phyloP scores from a whole-genome alignment of 1,140 invertebrate genomes.

The Aricia agestis region DNA sequence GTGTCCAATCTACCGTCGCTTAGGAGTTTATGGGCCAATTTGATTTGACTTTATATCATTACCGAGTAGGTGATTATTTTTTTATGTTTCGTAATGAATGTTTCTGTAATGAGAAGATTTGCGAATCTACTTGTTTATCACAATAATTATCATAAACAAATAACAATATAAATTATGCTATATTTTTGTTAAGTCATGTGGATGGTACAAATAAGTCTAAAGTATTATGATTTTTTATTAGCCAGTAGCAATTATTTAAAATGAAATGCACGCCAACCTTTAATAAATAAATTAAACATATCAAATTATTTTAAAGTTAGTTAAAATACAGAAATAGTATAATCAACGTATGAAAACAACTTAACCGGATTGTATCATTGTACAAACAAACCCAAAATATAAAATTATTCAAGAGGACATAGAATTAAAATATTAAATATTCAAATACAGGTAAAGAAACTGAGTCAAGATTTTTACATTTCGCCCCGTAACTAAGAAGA shows the following conservation, averaged over 20 bases:
- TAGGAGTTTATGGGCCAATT: conserved; percentile 15
- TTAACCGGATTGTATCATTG: not conserved
- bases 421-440: conserved; percentile 8
- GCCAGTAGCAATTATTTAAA: no score
- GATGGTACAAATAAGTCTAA: no score
- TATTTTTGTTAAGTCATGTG: no score
- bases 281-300: no score
- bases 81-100: not conserved
- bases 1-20: conserved; percentile 13
- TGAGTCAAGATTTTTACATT: conserved; percentile 11
- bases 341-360: no score
- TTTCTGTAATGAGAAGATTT: not conserved
- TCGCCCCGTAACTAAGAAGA: conserved; percentile 8
- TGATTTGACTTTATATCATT: conserved; percentile 15
- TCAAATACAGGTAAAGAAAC: conserved; percentile 6
- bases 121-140: not conserved
- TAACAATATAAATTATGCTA: no score
- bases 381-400: not conserved
- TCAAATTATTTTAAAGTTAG: not conserved
- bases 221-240: no score
- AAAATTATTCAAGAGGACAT: conserved; percentile 9
- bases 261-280: no score
- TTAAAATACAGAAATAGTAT: not conserved
- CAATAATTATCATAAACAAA: no score
- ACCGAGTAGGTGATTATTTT: conserved; percentile 9